Percentiles rank a stretch among this genome's conserved stretches.
Evolutionary conservation across 2,888 invertebrate species (phyloP).

Genomic region (Ecliptopera silaceata): DNA sequence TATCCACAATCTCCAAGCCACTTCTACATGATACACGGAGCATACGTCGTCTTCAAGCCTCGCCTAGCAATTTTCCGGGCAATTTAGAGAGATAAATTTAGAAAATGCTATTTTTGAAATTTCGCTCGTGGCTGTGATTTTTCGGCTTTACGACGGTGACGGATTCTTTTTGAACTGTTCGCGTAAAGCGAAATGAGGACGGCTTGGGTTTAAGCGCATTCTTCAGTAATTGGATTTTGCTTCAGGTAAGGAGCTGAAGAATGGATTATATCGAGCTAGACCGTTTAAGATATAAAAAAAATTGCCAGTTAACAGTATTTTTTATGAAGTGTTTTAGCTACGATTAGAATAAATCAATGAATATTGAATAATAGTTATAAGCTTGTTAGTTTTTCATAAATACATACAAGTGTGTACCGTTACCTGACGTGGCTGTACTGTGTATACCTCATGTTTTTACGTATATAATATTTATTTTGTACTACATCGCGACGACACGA

Average conservation of each 20-base stretch:
- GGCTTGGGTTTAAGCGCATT: slow-evolving; percentile 15
- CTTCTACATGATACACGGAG: slow-evolving; percentile 42
- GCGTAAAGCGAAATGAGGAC: slow-evolving; percentile 13
- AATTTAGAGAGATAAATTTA: slow-evolving; percentile 50
- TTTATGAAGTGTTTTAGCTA: too few species aligned
- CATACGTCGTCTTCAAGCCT: slow-evolving; percentile 44
- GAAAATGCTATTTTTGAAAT: slow-evolving; percentile 49
- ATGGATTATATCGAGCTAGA: too few species aligned
- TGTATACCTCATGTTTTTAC: too few species aligned
- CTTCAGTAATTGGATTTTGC: slow-evolving; percentile 10
- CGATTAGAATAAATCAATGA: too few species aligned
- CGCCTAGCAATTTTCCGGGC: slow-evolving; percentile 50
- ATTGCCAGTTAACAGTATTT: too few species aligned
- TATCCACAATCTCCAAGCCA: slow-evolving; percentile 40
- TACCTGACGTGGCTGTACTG: too few species aligned
- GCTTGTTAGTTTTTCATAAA: too few species aligned
- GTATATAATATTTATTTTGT: too few species aligned
- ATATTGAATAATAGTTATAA: too few species aligned
- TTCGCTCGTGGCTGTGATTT: slow-evolving; percentile 39
- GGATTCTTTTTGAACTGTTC: slow-evolving; percentile 32
- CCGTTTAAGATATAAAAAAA: too few species aligned
- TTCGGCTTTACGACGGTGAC: slow-evolving; percentile 36
- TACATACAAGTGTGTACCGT: too few species aligned
- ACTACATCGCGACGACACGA: too few species aligned
- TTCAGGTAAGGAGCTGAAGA: background rate